phyloP scores from a whole-genome alignment of 2,888 invertebrate species.

The Rhopalosiphum nymphaeae region DNA sequence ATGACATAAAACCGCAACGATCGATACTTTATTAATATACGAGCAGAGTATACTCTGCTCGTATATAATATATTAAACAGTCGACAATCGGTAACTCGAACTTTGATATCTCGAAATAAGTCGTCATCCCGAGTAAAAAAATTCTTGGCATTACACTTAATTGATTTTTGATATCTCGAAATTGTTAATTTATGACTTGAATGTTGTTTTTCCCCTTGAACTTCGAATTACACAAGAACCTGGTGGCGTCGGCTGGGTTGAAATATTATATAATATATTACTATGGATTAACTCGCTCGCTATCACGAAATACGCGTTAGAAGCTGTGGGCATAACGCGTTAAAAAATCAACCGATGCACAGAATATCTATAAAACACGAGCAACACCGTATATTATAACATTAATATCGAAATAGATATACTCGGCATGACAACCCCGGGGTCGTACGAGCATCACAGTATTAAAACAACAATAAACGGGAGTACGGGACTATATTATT shows the following conservation, averaged over 20 bases:
- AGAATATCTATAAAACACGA: not conserved
- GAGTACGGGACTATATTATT: not conserved
- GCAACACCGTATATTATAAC: not conserved
- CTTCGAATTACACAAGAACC: not conserved
- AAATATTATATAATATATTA: not conserved
- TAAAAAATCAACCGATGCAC: not conserved
- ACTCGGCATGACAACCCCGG: not conserved
- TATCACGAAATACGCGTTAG: not conserved
- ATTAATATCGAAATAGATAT: not conserved
- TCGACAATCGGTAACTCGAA: not conserved
- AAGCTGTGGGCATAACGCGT: not conserved
- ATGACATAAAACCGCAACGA: not conserved
- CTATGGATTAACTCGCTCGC: not conserved
- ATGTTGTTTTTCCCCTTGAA: not conserved
- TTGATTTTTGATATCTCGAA: not conserved
- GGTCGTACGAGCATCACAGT: not conserved
- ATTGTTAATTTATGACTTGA: not conserved
- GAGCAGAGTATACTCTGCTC: not conserved
- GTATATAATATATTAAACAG: not conserved
- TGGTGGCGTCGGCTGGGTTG: not conserved
- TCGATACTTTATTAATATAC: not conserved
- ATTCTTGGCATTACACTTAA: not conserved
- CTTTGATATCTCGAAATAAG: not conserved
- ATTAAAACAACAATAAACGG: not conserved
- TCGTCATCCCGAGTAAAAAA: not conserved